Conservation (phyloP, 2,888 invertebrate genomes). For the Quadroppia sp. region DNA sequence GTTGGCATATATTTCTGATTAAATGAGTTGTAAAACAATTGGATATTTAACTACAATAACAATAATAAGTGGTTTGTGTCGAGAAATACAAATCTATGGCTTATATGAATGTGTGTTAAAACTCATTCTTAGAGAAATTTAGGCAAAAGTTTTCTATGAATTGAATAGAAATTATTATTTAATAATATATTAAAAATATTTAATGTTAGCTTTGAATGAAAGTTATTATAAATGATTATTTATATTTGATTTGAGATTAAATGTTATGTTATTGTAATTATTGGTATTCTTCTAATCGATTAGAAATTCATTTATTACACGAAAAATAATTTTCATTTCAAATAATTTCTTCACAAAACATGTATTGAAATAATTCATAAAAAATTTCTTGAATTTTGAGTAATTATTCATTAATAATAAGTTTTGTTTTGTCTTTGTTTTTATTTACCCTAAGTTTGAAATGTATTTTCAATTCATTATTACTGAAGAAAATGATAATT, state of each 20-base stretch:
- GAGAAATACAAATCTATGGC: no score
- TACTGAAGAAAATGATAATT: neutral
- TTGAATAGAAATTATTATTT: neutral
- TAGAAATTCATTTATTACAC: conserved; percentile 17
- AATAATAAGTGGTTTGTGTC: no score
- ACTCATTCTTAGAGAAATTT: neutral
- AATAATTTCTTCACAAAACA: neutral
- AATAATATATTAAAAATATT: neutral
- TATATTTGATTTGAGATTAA: neutral
- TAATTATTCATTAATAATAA: no score
- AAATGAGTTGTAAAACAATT: neutral
- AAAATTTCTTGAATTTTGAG: neutral
- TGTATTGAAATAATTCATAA: no score
- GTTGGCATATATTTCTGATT: neutral
- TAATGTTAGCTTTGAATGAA: neutral
- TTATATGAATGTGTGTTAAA: neutral
- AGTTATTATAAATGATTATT: neutral
- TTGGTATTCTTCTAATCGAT: conserved; percentile 21
- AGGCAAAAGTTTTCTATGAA: neutral
- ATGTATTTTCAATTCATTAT: neutral
- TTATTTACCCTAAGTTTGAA: no score
- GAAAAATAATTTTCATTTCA: neutral
- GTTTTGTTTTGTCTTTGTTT: no score
- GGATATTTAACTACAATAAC: no score
- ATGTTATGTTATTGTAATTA: conserved; percentile 9